Evolutionary conservation across 2,888 invertebrate species (phyloP), one percentile per base, ranked within the genome.

Genomic region (Yponomeuta plumbellus): DNA sequence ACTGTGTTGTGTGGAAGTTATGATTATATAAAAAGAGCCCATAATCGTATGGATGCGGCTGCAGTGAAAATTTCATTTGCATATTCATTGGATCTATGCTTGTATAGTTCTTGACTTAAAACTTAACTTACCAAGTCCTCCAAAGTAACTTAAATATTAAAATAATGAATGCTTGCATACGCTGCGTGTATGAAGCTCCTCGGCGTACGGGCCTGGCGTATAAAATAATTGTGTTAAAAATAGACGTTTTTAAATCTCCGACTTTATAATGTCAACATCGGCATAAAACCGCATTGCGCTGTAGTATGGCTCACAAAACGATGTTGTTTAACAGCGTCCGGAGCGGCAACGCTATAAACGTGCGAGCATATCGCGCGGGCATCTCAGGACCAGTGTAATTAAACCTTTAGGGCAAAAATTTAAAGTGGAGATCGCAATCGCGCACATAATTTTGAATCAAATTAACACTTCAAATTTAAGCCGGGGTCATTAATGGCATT

Each of bases 401-500:
- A 89, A 88, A 85, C 84, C 86, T 85, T 78, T 78, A 81, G 83
- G 85, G 83, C 83, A 80, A 86, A 87, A 89, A 85, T 86, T 86
- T 84, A 83, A 85, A 85, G 83, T 79, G 81, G 80, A 84, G 90
- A 90, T 91, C 79, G 80, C 86, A 85, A 88, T 90, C 90, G 77
- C 75, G 79, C 77, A 80, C 85, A 88, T 89, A 90, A 90, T 89
- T 91, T 90, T 87, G 89, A 90, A 90, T 90, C 88, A 88, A 91
- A 91, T 90, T 91, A 91, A 91, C 90, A 91, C 90, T 89, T 90
- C 88, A 87, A 90, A 87, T 91, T 90, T 86, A 84, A 88, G 86
- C 85, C 85, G 88, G 85, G 90, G 90, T 88, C 89, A 86, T 88
- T 88, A 87, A 87, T 87, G 86, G 82, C 85, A 88, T 89, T 88